Conservation (phyloP, 2,113 vertebrate species). For the Clupea harengus region DNA sequence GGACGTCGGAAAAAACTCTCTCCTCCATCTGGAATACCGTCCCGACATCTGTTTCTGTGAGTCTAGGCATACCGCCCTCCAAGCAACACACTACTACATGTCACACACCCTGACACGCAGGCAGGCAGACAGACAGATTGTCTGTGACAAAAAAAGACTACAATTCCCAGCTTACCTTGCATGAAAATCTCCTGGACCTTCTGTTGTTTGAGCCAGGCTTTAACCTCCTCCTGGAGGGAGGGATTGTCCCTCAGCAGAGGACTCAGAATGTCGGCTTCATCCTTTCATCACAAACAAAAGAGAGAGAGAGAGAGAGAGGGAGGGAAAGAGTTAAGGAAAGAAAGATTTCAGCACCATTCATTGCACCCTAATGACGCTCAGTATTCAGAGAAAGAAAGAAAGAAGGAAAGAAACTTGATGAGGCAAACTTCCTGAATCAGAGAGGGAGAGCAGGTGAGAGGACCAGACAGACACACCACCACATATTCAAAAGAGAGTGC, state of each 20-base stretch:
- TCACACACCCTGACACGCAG: slow-evolving; percentile 15
- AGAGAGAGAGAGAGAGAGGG: slow-evolving; percentile 6
- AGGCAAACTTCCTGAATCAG: too few relatives aligned
- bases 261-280: slow-evolving; percentile 82
- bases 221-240: slow-evolving; percentile 81
- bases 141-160: slow-evolving; percentile 1
- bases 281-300: slow-evolving; percentile 64
- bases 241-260: slow-evolving; percentile 84
- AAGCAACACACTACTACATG: neutral
- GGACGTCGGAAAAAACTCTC: slow-evolving; percentile 18
- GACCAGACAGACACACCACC: neutral
- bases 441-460: neutral
- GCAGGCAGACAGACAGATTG: slow-evolving; percentile 3
- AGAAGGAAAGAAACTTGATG: neutral
- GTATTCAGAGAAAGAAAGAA: neutral
- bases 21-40: slow-evolving; percentile 1
- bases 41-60: slow-evolving; percentile 16
- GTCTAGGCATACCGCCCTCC: neutral
- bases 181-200: slow-evolving; percentile 91
- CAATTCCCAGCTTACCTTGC: slow-evolving; percentile 73
- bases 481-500: neutral
- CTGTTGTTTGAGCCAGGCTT: slow-evolving; percentile 86
- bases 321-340: neutral
- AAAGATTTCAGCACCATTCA: neutral
- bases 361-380: neutral